Evolutionary conservation across 2,797 vertebrate genomes (phyloP), one percentile per base, ranked within the genome.

Genomic region (Strix occidentalis): DNA sequence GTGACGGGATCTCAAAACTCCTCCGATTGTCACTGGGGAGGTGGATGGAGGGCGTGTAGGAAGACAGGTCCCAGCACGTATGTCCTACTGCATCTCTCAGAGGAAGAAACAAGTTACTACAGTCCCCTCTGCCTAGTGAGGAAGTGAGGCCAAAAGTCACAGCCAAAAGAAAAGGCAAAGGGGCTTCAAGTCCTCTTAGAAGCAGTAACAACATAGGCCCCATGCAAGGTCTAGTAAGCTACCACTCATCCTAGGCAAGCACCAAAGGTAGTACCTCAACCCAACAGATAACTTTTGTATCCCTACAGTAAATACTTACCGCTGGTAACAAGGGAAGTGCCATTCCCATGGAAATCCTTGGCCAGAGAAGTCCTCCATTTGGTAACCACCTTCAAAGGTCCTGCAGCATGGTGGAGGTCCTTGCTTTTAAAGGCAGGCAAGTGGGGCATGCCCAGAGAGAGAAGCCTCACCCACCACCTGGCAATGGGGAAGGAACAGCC

Each of bases 371-470:
- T 2, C 24, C 56, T 80, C 87, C 68, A 75, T 83, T 10, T 43
- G 5, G 5, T 4, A 26, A 7, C 5, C 37, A 25, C 72, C n/a
- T 39, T 21, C 58, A 5, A 1, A 25, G 4, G 5, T 15, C 29
- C 19, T 46, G 4, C 14, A 5, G 13, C 0, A 2, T 2, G 1
- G 3, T 28, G 17, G 25, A 3, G 21, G 9, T 28, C 37, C 33
- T 51, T 28, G 26, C 48, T 87, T 80, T 92, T 93, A 89, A 83
- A 74, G 58, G 35, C 53, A 8, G 31, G 9, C 19, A 28, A 39
- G 33, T 5, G 37, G 43, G 54, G 23, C 81, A 31, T n/a, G 68
- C 60, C n/a, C 66, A 41, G 53, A 25, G 45, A 23, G 11, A 16
- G 35, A 11, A 26, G 14, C n/a, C 33, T 58, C 58, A 33, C 25